Percentiles rank a stretch among this genome's conserved stretches.
Conservation (phyloP, 2,888 invertebrate genomes). For the Caenorhabditis panamensis region DNA sequence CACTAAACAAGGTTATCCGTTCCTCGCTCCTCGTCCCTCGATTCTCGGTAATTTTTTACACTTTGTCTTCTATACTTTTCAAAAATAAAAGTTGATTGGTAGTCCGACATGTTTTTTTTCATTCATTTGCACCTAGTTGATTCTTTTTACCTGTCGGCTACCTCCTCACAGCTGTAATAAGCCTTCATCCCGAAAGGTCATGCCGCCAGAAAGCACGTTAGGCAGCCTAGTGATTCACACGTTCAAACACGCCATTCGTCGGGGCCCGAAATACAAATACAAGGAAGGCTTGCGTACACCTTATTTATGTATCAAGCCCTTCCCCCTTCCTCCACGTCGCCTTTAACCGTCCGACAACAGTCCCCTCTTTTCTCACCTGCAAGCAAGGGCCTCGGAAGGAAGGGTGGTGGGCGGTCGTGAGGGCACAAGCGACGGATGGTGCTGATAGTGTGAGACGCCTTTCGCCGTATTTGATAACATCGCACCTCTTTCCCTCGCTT, state of each 20-base stretch:
- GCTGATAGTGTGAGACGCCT: constrained; percentile 59
- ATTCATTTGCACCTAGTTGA: too few relatives aligned
- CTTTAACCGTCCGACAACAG: constrained; percentile 21
- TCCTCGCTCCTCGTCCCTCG: too few relatives aligned
- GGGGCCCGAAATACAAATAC: constrained; percentile 56
- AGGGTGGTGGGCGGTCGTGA: constrained; percentile 49
- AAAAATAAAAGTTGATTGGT: too few relatives aligned
- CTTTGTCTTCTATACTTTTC: too few relatives aligned
- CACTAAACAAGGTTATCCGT: background rate
- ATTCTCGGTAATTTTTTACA: too few relatives aligned
- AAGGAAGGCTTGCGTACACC: constrained; percentile 43
- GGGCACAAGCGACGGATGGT: constrained; percentile 35
- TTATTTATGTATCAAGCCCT: constrained; percentile 57
- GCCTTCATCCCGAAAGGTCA: constrained; percentile 42
- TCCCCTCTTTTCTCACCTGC: constrained; percentile 50
- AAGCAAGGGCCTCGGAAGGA: constrained; percentile 43
- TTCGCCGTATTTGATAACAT: constrained; percentile 58
- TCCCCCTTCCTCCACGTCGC: background rate
- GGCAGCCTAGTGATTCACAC: constrained; percentile 53
- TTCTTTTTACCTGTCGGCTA: background rate
- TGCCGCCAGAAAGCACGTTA: constrained; percentile 23
- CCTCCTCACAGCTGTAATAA: background rate
- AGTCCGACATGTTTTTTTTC: too few relatives aligned
- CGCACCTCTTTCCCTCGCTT: constrained; percentile 51
- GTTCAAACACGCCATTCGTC: constrained; percentile 52